Base-by-base conservation (phyloP, 2,113 vertebrate species). In the Laterallus jamaicensis region DNA sequence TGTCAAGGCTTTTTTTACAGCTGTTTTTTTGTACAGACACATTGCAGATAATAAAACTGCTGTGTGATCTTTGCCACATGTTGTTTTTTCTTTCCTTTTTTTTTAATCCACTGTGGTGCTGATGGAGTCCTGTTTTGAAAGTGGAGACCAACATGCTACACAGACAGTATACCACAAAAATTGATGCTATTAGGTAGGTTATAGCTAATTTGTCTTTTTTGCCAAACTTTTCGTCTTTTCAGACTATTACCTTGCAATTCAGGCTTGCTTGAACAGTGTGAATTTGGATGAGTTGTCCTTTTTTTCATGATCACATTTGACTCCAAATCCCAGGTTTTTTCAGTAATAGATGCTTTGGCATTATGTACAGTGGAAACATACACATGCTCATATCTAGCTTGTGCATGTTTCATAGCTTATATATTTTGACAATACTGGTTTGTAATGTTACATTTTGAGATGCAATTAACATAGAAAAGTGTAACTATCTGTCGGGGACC, bases 171-270 rank as follows among this genome's bases (percentile, higher is more conserved):
- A 35, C 21, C 6, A 52, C 15, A 63, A 74, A 66, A 54, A 25
- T 2, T 21, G 1, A 5, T 2, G 1, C 37, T 62, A 32, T 1
- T 32, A 39, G 16, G 19, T 20, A 19, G 1, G 8, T 67, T 42
- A 15, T 44, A 29, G 35, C 13, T 58, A 59, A 31, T 14, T 62
- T 3, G 10, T 16, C 13, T 55, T 37, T 86, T 56, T 49, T 70
- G 28, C 6, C 28, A 44, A 54, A 58, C 9, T 55, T 10, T 15
- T 78, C 3, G 21, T 9, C 56, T 71, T 75, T 88, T 44, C 28
- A 67, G 42, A 68, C 18, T 67, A 26, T 24, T 78, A 21, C 21
- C 8, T 42, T 0, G 0, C 63, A 47, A 14, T 67, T 79, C 56
- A 74, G 12, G 7, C 37, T 64, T 86, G 18, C 28, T 67, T 88